Base-by-base conservation (phyloP, 2,797 vertebrate genomes). In the Cuculus canorus region DNA sequence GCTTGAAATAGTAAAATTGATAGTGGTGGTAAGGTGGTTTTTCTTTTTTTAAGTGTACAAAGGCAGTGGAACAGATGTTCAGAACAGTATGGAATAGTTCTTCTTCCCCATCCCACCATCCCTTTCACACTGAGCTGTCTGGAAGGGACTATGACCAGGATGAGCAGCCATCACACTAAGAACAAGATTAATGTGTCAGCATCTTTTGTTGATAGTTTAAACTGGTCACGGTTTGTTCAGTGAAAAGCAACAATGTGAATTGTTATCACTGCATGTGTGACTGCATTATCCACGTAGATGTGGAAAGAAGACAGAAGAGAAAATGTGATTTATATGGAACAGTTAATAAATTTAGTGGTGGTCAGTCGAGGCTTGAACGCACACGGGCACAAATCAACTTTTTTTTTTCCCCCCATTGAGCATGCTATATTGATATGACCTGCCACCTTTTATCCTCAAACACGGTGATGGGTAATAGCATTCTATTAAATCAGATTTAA, bases 161-260 rank as follows among this genome's bases (percentile, higher is more conserved):
- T 94, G 88, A 97, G 75, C 92, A 93, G 86, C 82, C 71, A 48
- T 88, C 69, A 66, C 1, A 5, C 45, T 95, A 93, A 96, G 92
- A 97, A 96, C 50, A 82, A 92, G 95, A 97, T 95, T 95, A 98
- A 97, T 66, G 68, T 94, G 97, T 97, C 78, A 86, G 96, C 96
- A 97, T 97, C 97, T 98, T 97, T 97, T 97, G 86, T 97, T 98
- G 98, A 97, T 98, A 97, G 97, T 97, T 98, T 97, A 98, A 99
- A 98, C 97, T 97, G 93, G 41, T 87, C 95, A 53, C 61, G 81
- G 43, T 73, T 82, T 17, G 10, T 71, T 85, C 68, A 84, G 70
- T 5, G 1, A 79, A 75, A 86, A 47, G 79, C 86, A 90, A 16
- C 70, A 59, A 30, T 72, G 68, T 53, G 71, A 93, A 57, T 16